These are phyloP conservation scores for Apamea sordens DNA, from an alignment of 2,888 invertebrate species.

Conservation along the genomic window DNA sequence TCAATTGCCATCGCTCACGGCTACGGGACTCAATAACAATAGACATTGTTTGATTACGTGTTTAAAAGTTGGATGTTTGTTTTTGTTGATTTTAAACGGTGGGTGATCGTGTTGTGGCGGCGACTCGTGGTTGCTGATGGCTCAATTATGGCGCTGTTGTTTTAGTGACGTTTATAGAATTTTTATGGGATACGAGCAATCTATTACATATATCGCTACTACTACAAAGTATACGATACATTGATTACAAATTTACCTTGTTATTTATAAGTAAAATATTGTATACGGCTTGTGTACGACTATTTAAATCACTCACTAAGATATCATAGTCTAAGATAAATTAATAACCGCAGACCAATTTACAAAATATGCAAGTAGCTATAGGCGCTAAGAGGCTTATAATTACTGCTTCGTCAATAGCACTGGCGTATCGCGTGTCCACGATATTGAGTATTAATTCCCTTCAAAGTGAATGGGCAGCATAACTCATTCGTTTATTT, in stretches of 20 bases:
- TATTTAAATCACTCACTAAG: conserved; percentile 12
- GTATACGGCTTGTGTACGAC: not conserved
- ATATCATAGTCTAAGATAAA: conserved; percentile 13
- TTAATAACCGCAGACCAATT: conserved; percentile 19
- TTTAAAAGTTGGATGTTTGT: conserved; percentile 59
- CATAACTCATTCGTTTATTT: conserved; percentile 64
- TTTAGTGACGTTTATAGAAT: conserved; percentile 10
- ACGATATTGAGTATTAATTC: conserved; percentile 56
- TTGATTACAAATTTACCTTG: not conserved
- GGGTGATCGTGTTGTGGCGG: conserved; percentile 36
- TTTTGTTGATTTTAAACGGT: conserved; percentile 54
- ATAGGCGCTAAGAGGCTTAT: conserved; percentile 38
- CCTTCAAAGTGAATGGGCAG: conserved; percentile 51
- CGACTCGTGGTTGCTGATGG: conserved; percentile 22
- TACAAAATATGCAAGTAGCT: conserved; percentile 10
- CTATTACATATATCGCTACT: not conserved
- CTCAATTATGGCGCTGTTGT: conserved; percentile 43
- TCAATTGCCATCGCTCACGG: conserved; percentile 77
- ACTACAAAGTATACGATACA: not conserved
- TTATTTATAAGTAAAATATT: not conserved
- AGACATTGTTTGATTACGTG: conserved; percentile 79
- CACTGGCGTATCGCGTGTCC: conserved; percentile 56
- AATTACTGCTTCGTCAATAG: conserved; percentile 57
- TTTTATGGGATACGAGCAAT: conserved; percentile 9
- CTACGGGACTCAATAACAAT: conserved; percentile 76